These are phyloP conservation scores for Cirrhinus molitorella DNA, from an alignment of 2,797 vertebrate genomes.

Conservation along the genomic window DNA sequence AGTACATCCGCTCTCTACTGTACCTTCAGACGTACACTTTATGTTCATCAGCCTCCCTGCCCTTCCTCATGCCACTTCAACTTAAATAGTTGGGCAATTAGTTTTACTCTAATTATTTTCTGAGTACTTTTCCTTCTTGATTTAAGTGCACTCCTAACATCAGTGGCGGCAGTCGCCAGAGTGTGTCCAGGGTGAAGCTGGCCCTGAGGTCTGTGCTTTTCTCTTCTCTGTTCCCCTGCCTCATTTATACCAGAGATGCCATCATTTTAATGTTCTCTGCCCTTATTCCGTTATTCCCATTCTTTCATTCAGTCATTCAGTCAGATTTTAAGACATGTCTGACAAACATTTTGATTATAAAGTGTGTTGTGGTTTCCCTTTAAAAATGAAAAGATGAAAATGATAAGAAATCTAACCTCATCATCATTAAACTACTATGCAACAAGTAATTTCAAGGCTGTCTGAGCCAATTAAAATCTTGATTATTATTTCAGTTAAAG, in stretches of 20 bases:
- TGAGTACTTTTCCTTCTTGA: conserved; percentile 34
- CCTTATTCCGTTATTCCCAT: conserved; percentile 58
- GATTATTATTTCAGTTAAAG: conserved; percentile 50
- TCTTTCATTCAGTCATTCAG: neutral
- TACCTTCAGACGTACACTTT: conserved; percentile 9
- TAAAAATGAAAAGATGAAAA: neutral
- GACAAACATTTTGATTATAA: neutral
- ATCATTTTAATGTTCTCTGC: conserved; percentile 61
- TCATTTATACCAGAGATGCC: conserved; percentile 60
- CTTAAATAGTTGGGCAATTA: conserved; percentile 69
- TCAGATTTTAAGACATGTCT: conserved; percentile 9
- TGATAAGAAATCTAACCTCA: neutral
- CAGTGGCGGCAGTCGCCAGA: conserved; percentile 64
- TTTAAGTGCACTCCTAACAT: conserved; percentile 66
- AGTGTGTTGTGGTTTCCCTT: neutral
- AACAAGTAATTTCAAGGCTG: conserved; percentile 43
- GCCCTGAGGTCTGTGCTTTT: conserved; percentile 64
- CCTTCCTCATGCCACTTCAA: conserved; percentile 37
- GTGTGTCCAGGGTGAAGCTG: conserved; percentile 68
- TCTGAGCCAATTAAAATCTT: conserved; percentile 54
- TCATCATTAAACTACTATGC: conserved; percentile 34
- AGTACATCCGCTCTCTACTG: neutral
- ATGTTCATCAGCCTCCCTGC: neutral
- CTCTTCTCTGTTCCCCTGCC: conserved; percentile 61
- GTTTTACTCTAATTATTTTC: conserved; percentile 79